Conservation (phyloP, 2,113 vertebrate species). For the Varanus komodoensis region DNA sequence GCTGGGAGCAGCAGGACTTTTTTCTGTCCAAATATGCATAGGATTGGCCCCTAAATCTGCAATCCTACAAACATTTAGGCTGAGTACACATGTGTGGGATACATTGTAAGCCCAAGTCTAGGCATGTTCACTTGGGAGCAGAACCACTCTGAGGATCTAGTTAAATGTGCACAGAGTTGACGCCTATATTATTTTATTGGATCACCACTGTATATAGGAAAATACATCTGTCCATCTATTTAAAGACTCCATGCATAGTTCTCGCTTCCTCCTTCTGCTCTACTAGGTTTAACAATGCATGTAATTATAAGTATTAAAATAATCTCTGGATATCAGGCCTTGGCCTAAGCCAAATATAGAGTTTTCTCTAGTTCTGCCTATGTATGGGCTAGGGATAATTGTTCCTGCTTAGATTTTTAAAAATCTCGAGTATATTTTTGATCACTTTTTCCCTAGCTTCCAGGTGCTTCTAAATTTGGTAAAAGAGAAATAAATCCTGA, state of each 20-base stretch:
- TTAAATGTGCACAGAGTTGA: neutral
- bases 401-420: neutral
- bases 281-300: conserved; percentile 9
- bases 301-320: neutral
- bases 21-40: neutral
- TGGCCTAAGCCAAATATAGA: neutral
- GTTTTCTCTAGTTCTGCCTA: neutral
- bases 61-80: neutral
- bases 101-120: neutral
- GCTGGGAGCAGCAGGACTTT: no score
- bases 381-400: neutral
- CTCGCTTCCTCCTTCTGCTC: conserved; percentile 41
- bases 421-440: neutral
- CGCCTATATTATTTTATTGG: conserved; percentile 1
- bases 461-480: conserved; percentile 62
- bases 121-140: neutral
- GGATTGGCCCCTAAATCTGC: neutral
- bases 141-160: neutral
- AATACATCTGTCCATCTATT: conserved; percentile 39
- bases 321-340: neutral
- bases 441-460: conserved; percentile 38
- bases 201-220: conserved; percentile 39
- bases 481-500: conserved; percentile 68
- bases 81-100: neutral
- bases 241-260: conserved; percentile 37